Evolutionary conservation across 2,797 vertebrate genomes (phyloP), one percentile per base, ranked within the genome.

Genomic region (Antennarius maculatus): DNA sequence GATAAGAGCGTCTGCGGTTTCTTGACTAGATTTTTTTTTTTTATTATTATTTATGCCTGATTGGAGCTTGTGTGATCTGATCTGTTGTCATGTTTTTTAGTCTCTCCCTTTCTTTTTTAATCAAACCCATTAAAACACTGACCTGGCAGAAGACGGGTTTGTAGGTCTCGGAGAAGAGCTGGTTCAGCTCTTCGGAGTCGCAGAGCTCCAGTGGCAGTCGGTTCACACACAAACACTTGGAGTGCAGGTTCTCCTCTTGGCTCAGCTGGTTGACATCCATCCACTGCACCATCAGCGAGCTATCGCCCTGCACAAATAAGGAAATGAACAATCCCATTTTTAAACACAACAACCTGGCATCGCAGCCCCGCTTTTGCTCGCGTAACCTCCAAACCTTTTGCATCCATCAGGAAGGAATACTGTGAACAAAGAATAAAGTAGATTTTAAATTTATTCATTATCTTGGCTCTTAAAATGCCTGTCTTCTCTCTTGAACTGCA

Each of bases 91-190:
- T 7, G 37, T 39, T 39, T 23, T 23, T 34, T 34, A 34, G 8
- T 34, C 8, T 34, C 31, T 4, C 37, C 37, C 37, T 11, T 10
- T 9, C 4, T 34, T 34, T 5, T 34, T 34, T 34, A 5, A 34
- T 2, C 31, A 34, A 34, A 34, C 31, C 31, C 23, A 23, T 34
- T 34, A 1, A 31, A 34, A 34, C n/a, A 46, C 93, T 4, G 90
- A 99, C 97, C 95, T 99, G 97, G 90, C 96, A 98, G 93, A 99
- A 99, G 63, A 98, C 86, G 0, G 97, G 96, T 80, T 95, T 96
- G 91, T 97, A 95, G 52, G 93, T 91, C 2, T 93, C 84, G 6
- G 97, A 98, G 88, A 98, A 97, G 42, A 94, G 82, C 29, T 95
- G 93, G 17, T 92, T 81, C 63, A 99, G 92, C 66, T 97, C 95